Conservation (phyloP, 2,888 invertebrate species). For the Synergus itoensis region DNA sequence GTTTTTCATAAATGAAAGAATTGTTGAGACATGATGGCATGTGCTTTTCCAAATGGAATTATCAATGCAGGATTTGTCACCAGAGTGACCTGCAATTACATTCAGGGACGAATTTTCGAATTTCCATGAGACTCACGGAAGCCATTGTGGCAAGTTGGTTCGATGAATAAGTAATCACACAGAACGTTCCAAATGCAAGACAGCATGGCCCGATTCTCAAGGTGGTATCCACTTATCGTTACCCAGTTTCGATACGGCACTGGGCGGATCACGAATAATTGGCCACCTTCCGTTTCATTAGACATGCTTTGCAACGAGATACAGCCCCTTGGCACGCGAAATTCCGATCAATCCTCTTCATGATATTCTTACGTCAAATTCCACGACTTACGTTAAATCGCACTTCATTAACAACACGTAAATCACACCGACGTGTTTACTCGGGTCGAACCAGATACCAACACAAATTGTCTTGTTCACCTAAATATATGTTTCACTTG, state of each 20-base stretch:
- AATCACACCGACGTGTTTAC: conserved; percentile 48
- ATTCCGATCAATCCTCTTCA: conserved; percentile 65
- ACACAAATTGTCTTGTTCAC: background rate
- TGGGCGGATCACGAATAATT: conserved; percentile 55
- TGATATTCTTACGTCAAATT: conserved; percentile 60
- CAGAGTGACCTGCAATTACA: background rate
- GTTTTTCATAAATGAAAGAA: too few relatives aligned
- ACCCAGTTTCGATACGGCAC: conserved; percentile 36
- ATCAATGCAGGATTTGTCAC: background rate
- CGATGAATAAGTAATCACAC: conserved; percentile 31
- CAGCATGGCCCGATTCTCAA: conserved; percentile 35
- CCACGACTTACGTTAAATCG: conserved; percentile 54
- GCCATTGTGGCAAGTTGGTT: conserved; percentile 1
- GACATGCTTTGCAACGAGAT: conserved; percentile 53
- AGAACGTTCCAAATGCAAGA: conserved; percentile 31
- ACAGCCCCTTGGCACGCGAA: conserved; percentile 65
- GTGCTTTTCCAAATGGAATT: background rate
- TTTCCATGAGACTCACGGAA: conserved; percentile 29
- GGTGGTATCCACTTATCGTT: conserved; percentile 25
- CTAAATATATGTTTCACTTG: background rate
- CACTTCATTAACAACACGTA: conserved; percentile 60
- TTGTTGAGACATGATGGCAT: background rate
- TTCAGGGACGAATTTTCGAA: conserved; percentile 30
- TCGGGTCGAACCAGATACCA: conserved; percentile 18
- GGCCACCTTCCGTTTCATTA: conserved; percentile 65